phyloP scores from a whole-genome alignment of 1,140 invertebrate species.

The Colletes latitarsis region DNA sequence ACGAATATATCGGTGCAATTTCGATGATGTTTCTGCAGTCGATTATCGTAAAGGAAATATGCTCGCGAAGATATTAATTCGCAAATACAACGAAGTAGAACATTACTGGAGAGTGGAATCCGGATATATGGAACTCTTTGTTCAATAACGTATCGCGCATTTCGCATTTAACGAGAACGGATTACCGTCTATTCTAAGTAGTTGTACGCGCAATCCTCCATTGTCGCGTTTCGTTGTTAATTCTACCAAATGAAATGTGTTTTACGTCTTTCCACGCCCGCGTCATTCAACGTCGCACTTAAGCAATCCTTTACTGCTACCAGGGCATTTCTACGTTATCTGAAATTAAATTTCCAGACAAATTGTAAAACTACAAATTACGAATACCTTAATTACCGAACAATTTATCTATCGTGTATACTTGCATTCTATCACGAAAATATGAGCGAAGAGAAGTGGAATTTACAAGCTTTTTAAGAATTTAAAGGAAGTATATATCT shows the following conservation, averaged over 20 bases:
- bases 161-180: neutral
- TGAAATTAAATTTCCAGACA: too few relatives aligned
- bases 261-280: neutral
- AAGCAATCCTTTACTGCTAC: too few relatives aligned
- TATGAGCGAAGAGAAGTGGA: too few relatives aligned
- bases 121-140: neutral
- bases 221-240: neutral
- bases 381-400: too few relatives aligned
- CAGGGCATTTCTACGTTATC: too few relatives aligned
- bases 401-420: too few relatives aligned
- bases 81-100: neutral
- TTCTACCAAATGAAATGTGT: neutral
- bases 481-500: too few relatives aligned
- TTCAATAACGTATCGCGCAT: conserved; percentile 7
- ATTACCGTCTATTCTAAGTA: neutral
- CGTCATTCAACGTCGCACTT: too few relatives aligned
- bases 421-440: too few relatives aligned
- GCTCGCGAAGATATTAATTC: neutral
- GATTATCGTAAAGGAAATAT: neutral
- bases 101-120: neutral
- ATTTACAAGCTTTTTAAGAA: too few relatives aligned
- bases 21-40: neutral
- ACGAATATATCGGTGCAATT: neutral
- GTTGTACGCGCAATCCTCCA: neutral
- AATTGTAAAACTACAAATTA: too few relatives aligned